These are phyloP conservation scores for Acanthis flammea DNA, from an alignment of 2,797 vertebrate genomes.

Conservation along the genomic window DNA sequence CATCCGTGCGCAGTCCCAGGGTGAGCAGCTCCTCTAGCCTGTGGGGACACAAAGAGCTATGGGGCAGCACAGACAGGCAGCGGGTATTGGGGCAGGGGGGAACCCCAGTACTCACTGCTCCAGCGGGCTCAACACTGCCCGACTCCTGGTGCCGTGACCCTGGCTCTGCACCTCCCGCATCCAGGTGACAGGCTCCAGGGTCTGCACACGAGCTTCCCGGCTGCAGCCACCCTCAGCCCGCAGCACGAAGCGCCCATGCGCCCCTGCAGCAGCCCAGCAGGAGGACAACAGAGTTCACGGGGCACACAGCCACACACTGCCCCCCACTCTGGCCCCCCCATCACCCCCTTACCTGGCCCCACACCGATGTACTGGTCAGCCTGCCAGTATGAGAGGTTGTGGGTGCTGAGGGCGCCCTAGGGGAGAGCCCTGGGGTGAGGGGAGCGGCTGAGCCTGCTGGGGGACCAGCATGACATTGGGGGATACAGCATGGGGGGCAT, in stretches of 20 bases:
- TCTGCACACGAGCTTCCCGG: conserved; percentile 90
- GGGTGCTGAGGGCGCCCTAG: conserved; percentile 85
- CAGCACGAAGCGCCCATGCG: conserved; percentile 85
- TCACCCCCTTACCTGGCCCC: conserved; percentile 83
- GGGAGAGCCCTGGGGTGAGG: not conserved
- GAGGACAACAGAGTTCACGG: fast-evolving
- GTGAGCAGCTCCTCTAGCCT: conserved; percentile 90
- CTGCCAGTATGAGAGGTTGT: conserved; percentile 91
- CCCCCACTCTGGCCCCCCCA: fast-evolving
- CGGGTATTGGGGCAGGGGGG: fast-evolving
- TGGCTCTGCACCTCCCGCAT: conserved; percentile 83
- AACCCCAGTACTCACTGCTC: conserved; percentile 78
- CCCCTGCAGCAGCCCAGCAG: conserved; percentile 66
- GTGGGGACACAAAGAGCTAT: not conserved
- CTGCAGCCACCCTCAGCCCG: conserved; percentile 56
- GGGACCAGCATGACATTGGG: not conserved
- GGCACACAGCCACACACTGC: fast-evolving
- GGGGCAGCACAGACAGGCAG: fast-evolving
- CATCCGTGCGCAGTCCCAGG: conserved; percentile 86
- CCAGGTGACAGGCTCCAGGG: conserved; percentile 86
- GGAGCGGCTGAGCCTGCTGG: too few relatives aligned
- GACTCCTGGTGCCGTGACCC: conserved; percentile 87
- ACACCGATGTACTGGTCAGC: conserved; percentile 88
- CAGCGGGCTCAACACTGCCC: conserved; percentile 69
- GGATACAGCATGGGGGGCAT: fast-evolving